Evolutionary conservation across 2,797 vertebrate species (phyloP).

Genomic region (Cirrhinus mrigala): DNA sequence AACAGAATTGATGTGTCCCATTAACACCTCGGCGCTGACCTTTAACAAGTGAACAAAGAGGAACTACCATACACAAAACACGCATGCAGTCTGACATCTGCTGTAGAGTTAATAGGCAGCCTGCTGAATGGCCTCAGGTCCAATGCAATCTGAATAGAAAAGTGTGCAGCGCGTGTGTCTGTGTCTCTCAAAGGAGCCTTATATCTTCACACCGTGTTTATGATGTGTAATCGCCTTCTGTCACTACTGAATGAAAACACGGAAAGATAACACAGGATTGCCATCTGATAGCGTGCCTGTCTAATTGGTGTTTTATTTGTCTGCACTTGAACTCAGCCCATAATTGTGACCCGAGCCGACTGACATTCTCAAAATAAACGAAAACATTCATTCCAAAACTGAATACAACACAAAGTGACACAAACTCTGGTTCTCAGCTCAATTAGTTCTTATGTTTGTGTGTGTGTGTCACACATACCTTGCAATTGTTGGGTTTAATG

Average conservation of each 20-base stretch:
- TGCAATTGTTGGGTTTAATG: constrained; percentile 95
- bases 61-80: constrained; percentile 9
- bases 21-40: constrained; percentile 23
- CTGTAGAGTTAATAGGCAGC: constrained; percentile 29
- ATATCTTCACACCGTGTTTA: constrained; percentile 31
- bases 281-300: constrained; percentile 1
- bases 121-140: constrained; percentile 25
- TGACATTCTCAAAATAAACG: constrained; percentile 1
- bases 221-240: constrained; percentile 48
- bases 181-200: constrained; percentile 35
- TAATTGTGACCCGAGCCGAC: background rate
- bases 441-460: constrained; percentile 10
- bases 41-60: constrained; percentile 30
- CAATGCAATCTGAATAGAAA: background rate
- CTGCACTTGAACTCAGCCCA: background rate
- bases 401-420: background rate
- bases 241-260: constrained; percentile 26
- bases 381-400: background rate
- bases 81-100: constrained; percentile 36
- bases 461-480: constrained; percentile 79
- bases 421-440: background rate
- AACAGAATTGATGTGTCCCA: constrained; percentile 38
- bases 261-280: background rate
- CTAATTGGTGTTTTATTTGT: background rate
- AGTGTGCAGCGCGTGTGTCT: constrained; percentile 11